A percentile compares a stretch with the other conserved stretches of the same genome.
phyloP scores from a whole-genome alignment of 2,797 vertebrate species.

The Enteromius fasciolatus region DNA sequence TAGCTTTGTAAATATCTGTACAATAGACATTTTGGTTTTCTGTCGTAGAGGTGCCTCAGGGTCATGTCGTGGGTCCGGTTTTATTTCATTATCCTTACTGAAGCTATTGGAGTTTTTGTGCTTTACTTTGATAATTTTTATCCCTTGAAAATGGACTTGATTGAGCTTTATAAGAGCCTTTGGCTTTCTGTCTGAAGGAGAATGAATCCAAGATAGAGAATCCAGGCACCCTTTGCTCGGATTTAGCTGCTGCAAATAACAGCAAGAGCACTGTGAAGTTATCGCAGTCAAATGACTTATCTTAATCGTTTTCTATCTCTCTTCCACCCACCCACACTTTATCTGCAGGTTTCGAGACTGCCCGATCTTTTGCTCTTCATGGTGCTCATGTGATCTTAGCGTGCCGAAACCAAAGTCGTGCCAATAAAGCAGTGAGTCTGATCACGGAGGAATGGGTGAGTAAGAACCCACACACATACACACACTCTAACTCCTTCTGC shows the following conservation, averaged over 20 bases:
- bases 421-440: conserved; percentile 79
- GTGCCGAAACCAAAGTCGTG: conserved; percentile 85
- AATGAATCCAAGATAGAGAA: conserved; percentile 65
- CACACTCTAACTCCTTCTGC: background rate
- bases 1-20: conserved; percentile 28
- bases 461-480: conserved; percentile 12
- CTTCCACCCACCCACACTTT: conserved; percentile 26
- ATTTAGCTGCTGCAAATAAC: conserved; percentile 31
- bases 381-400: conserved; percentile 93
- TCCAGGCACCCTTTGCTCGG: conserved; percentile 13
- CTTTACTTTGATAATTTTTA: conserved; percentile 80
- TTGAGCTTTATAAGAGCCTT: conserved; percentile 75
- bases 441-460: conserved; percentile 95
- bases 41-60: conserved; percentile 53
- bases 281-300: conserved; percentile 44
- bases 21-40: conserved; percentile 21
- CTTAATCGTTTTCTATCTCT: conserved; percentile 46
- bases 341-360: conserved; percentile 91
- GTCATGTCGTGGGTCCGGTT: conserved; percentile 58
- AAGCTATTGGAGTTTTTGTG: conserved; percentile 65
- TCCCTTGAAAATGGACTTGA: conserved; percentile 76
- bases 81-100: conserved; percentile 69
- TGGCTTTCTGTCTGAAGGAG: conserved; percentile 71
- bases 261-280: conserved; percentile 28
- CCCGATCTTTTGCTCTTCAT: conserved; percentile 93